Evolutionary conservation across 2,113 vertebrate genomes (phyloP).

Genomic region (Nyctereutes procyonoides): DNA sequence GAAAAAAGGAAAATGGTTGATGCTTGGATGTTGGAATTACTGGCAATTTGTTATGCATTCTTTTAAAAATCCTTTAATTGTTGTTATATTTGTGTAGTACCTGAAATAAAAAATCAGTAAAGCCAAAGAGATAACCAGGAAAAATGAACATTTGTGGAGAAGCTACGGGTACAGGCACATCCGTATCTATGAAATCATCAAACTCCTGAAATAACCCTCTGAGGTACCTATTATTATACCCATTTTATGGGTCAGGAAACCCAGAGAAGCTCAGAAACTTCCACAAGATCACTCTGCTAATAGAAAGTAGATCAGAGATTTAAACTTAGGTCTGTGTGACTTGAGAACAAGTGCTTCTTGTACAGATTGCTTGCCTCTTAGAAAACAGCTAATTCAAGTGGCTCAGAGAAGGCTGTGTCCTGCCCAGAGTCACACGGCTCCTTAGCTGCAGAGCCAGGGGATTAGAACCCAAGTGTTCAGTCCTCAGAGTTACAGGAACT

Average conservation of each 20-base stretch:
- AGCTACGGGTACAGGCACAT: not conserved
- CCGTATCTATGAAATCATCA: not conserved
- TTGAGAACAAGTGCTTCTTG: not conserved
- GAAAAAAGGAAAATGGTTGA: not conserved
- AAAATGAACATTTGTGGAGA: slow-evolving; percentile 1
- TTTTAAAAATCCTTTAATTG: not conserved
- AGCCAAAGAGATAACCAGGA: not conserved
- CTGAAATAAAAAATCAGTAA: not conserved
- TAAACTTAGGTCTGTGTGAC: not conserved
- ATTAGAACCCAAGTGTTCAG: not conserved
- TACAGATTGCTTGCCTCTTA: accelerated
- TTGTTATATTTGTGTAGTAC: not conserved
- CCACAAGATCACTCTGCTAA: not conserved
- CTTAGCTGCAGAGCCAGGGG: not conserved
- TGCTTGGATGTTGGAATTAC: not conserved
- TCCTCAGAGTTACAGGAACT: not conserved
- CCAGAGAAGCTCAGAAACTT: not conserved
- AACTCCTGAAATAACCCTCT: not conserved
- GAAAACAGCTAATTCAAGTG: not conserved
- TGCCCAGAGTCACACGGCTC: not conserved
- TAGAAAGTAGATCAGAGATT: not conserved
- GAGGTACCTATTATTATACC: not conserved
- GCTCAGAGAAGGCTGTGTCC: not conserved
- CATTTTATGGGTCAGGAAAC: not conserved
- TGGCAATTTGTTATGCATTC: not conserved